A percentile compares a stretch with the other conserved stretches of the same genome.
Conservation (phyloP, 2,888 invertebrate species). For the Drosophila mercatorum region DNA sequence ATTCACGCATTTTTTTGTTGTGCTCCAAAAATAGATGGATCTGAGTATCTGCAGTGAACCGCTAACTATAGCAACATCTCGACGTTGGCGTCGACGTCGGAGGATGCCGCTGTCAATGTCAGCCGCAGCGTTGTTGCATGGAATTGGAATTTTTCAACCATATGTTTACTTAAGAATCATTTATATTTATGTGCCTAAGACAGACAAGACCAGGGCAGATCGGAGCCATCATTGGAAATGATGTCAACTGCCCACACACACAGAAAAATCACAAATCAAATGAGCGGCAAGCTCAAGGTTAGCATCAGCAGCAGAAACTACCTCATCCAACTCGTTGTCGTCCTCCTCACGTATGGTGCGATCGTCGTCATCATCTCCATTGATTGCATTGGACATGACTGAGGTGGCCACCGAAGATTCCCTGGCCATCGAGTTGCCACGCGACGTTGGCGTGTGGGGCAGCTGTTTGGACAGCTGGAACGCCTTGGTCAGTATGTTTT, state of each 20-base stretch:
- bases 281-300: slow-evolving; percentile 57
- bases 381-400: slow-evolving; percentile 27
- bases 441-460: slow-evolving; percentile 84
- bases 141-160: slow-evolving; percentile 47
- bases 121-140: slow-evolving; percentile 45
- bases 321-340: slow-evolving; percentile 85
- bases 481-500: slow-evolving; percentile 93
- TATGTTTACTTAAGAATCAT: slow-evolving; percentile 40
- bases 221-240: slow-evolving; percentile 27
- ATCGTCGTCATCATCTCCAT: slow-evolving; percentile 87
- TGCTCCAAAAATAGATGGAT: slow-evolving; percentile 57
- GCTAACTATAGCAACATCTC: slow-evolving; percentile 33
- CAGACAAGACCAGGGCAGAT: slow-evolving; percentile 17
- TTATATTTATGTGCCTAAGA: slow-evolving; percentile 20
- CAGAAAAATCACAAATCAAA: slow-evolving; percentile 11
- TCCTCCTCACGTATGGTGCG: slow-evolving; percentile 89
- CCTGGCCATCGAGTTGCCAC: slow-evolving; percentile 81
- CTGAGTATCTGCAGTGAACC: slow-evolving; percentile 39
- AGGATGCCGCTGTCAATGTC: slow-evolving; percentile 67
- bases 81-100: slow-evolving; percentile 28
- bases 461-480: slow-evolving; percentile 88
- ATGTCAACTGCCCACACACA: slow-evolving; percentile 49
- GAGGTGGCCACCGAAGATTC: slow-evolving; percentile 82
- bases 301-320: slow-evolving; percentile 51
- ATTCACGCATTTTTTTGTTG: slow-evolving; percentile 48